These are phyloP conservation scores for Petrocephalus sullivani DNA, from an alignment of 2,797 vertebrate genomes.

Conservation along the genomic window DNA sequence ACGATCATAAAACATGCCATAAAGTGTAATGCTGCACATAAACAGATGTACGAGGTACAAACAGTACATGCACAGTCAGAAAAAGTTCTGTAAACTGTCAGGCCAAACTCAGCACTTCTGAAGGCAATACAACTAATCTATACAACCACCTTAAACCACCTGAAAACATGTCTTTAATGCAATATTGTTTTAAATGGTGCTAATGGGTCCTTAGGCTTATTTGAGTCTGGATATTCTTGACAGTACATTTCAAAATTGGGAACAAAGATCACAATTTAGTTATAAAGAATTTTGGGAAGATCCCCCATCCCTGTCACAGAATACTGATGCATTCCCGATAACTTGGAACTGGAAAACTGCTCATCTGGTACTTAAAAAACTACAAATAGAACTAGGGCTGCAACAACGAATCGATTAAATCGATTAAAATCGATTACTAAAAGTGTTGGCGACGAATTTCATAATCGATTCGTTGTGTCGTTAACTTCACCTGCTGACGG, in stretches of 20 bases:
- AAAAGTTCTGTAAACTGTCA: neutral
- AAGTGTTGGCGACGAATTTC: no score
- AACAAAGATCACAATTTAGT: neutral
- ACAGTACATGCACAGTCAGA: neutral
- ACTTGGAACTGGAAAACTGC: no score
- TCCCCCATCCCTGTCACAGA: neutral
- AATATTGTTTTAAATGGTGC: neutral
- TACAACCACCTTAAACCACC: neutral
- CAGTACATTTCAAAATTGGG: neutral
- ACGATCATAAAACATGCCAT: neutral
- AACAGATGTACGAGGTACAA: neutral
- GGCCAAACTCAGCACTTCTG: neutral
- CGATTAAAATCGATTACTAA: no score
- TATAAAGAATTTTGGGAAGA: neutral
- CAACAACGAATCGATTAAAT: no score
- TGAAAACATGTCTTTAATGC: neutral
- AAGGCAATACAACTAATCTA: neutral
- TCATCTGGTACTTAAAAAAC: no score
- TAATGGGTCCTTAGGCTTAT: neutral
- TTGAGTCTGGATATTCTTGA: neutral
- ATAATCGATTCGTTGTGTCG: no score
- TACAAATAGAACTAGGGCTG: no score
- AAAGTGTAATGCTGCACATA: neutral
- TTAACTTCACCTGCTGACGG: no score
- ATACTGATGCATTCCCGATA: neutral